Evolutionary conservation across 2,797 vertebrate species (phyloP).

Genomic region (Psittacula derbiana): DNA sequence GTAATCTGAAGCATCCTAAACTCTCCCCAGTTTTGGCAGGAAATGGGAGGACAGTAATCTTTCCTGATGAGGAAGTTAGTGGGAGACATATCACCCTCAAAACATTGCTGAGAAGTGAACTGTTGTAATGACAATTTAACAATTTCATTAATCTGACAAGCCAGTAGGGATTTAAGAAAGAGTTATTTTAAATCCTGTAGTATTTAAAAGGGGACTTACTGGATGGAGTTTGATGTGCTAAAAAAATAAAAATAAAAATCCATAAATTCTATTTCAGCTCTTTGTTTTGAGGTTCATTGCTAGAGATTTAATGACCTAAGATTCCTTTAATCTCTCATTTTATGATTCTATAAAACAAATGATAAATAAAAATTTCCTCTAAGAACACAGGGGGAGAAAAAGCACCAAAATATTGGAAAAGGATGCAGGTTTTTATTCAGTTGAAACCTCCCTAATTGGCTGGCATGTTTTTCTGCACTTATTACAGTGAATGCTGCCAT

Average conservation of each 20-base stretch:
- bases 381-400: neutral
- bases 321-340: neutral
- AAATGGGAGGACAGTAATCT: neutral
- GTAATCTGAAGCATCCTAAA: neutral
- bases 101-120: neutral
- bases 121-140: neutral
- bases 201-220: neutral
- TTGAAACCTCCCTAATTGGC: constrained; percentile 49
- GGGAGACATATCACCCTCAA: neutral
- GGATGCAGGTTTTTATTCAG: constrained; percentile 34
- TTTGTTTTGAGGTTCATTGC: neutral
- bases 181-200: neutral
- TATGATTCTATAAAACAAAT: constrained; percentile 18
- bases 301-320: neutral
- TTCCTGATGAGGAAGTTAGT: neutral
- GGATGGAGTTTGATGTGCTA: neutral
- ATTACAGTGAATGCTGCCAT: constrained; percentile 54
- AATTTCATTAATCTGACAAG: neutral
- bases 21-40: neutral
- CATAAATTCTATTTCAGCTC: neutral
- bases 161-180: neutral
- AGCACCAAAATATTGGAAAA: constrained; percentile 25
- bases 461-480: constrained; percentile 48
- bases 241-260: neutral
- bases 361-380: constrained; percentile 28